A percentile compares a stretch with the other conserved stretches of the same genome.
These are phyloP conservation scores for Melanotaenia duboulayi DNA, from an alignment of 2,113 vertebrate species.

Conservation along the genomic window DNA sequence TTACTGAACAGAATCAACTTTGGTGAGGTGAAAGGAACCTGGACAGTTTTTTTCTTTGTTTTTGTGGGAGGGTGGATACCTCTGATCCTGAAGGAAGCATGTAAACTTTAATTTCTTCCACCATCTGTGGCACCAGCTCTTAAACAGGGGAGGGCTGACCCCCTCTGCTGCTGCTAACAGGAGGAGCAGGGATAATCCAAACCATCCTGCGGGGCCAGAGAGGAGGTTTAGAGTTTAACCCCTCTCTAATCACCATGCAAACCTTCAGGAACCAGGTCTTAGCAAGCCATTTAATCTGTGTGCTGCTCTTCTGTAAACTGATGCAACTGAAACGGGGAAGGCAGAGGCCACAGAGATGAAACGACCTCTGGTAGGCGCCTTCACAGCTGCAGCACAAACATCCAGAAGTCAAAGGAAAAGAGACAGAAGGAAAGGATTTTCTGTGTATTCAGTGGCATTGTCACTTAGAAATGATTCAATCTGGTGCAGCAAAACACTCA, in stretches of 20 bases:
- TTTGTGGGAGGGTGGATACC: conserved; percentile 12
- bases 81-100: conserved; percentile 57
- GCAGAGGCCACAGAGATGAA: too few relatives aligned
- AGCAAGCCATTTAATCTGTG: conserved; percentile 35
- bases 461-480: too few relatives aligned
- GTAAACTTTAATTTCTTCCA: conserved; percentile 60
- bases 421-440: too few relatives aligned
- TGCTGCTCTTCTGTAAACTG: background rate
- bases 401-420: too few relatives aligned
- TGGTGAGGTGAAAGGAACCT: conserved; percentile 10
- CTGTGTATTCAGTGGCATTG: too few relatives aligned
- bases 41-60: conserved; percentile 31
- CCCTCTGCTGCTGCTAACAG: conserved; percentile 22
- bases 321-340: background rate
- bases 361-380: too few relatives aligned
- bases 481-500: too few relatives aligned
- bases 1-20: background rate
- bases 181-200: conserved; percentile 48
- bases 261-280: conserved; percentile 9
- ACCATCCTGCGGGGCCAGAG: conserved; percentile 30
- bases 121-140: conserved; percentile 65
- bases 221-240: conserved; percentile 32
- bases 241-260: conserved; percentile 46
- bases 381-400: too few relatives aligned
- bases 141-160: conserved; percentile 10